These are phyloP conservation scores for Phodopus roborovskii DNA, from an alignment of 2,113 vertebrate species.

Conservation along the genomic window DNA sequence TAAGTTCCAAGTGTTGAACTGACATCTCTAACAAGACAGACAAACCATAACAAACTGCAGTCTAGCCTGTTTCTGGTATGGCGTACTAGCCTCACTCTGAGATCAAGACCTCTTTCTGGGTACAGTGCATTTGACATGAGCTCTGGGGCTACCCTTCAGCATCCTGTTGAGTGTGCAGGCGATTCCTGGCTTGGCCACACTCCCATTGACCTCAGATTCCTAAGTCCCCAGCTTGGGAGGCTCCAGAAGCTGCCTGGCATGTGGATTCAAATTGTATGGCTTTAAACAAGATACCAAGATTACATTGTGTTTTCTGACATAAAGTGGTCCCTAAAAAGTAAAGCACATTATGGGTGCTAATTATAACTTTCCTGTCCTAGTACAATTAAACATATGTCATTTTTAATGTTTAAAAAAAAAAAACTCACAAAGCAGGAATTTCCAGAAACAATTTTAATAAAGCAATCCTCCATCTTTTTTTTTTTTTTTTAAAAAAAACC, in stretches of 20 bases:
- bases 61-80: neutral
- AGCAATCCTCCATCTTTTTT: neutral
- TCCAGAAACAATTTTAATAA: conserved; percentile 57
- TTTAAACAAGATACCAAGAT: neutral
- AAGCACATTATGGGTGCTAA: neutral
- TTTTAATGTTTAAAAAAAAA: conserved; percentile 10
- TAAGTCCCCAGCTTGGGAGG: neutral
- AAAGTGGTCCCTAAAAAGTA: conserved; percentile 32
- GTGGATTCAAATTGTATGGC: neutral
- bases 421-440: neutral
- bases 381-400: conserved; percentile 41
- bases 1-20: neutral
- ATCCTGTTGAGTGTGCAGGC: neutral
- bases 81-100: neutral
- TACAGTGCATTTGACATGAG: neutral
- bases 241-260: neutral
- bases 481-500: neutral
- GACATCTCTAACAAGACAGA: neutral
- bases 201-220: neutral
- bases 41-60: neutral
- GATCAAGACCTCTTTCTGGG: neutral
- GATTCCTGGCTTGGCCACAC: neutral
- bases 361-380: conserved; percentile 21
- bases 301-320: neutral
- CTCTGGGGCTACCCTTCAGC: neutral